These are phyloP conservation scores for Aphis craccivora DNA, from an alignment of 1,140 invertebrate species.

Conservation along the genomic window DNA sequence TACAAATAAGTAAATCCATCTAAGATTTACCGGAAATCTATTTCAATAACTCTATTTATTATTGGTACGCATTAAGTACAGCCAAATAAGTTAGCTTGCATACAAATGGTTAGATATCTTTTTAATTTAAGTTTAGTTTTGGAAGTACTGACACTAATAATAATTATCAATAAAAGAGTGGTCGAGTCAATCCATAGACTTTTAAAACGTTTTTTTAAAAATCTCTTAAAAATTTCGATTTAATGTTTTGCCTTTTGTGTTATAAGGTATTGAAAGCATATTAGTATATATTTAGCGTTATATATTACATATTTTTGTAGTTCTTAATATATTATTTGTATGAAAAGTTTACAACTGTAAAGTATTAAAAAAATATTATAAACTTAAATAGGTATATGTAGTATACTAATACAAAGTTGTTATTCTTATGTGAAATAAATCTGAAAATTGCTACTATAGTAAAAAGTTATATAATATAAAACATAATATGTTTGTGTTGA, in stretches of 20 bases:
- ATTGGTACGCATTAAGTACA: not conserved
- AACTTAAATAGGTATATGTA: not conserved
- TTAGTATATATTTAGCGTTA: too few relatives aligned
- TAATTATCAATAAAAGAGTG: not conserved
- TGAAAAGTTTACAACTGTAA: not conserved
- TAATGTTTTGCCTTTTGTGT: too few relatives aligned
- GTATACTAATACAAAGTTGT: not conserved
- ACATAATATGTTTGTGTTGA: not conserved
- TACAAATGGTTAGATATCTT: not conserved
- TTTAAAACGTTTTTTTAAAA: too few relatives aligned
- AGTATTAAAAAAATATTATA: not conserved
- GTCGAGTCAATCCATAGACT: not conserved
- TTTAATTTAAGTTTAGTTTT: not conserved
- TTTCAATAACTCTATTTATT: not conserved
- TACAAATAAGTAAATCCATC: not conserved
- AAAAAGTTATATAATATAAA: conserved; percentile 20
- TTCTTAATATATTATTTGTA: not conserved
- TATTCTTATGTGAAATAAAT: not conserved
- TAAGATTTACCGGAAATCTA: not conserved
- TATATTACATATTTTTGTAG: not conserved
- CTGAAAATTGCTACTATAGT: not conserved
- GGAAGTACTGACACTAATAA: too few relatives aligned
- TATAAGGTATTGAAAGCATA: not conserved
- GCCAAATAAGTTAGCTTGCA: not conserved
- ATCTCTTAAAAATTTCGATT: too few relatives aligned